Conservation (phyloP, 2,113 vertebrate species). For the Hylia prasina region DNA sequence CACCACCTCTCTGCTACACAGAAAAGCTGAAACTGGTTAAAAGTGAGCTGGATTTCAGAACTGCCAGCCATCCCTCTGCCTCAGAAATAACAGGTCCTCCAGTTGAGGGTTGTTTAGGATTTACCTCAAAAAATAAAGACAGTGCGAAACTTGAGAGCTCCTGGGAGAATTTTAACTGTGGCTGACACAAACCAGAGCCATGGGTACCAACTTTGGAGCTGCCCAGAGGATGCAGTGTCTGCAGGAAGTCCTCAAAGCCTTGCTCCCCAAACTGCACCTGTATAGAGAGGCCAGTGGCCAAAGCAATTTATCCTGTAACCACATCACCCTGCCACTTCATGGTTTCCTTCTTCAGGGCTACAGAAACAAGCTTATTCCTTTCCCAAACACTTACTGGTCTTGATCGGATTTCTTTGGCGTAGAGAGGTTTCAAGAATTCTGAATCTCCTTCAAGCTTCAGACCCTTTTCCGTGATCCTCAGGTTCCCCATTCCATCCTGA, state of each 20-base stretch:
- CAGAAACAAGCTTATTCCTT: not conserved
- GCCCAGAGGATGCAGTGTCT: not conserved
- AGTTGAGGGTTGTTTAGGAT: not conserved
- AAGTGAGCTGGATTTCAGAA: not conserved
- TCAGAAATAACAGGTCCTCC: not conserved
- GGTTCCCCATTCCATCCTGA: conserved; percentile 97
- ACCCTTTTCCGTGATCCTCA: conserved; percentile 97
- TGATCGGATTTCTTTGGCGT: conserved; percentile 99
- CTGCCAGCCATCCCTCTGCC: not conserved
- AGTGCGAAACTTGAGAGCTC: not conserved
- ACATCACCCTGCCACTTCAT: not conserved
- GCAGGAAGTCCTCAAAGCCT: not conserved
- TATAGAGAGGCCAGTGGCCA: not conserved
- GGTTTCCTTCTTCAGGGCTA: not conserved
- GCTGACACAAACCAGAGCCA: not conserved
- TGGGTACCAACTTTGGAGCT: not conserved
- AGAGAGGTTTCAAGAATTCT: conserved; percentile 97
- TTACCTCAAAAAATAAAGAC: not conserved
- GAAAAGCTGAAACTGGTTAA: not conserved
- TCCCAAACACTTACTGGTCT: conserved; percentile 84
- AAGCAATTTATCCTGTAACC: not conserved
- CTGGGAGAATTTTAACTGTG: not conserved
- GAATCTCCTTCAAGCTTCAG: conserved; percentile 96
- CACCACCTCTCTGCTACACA: not conserved
- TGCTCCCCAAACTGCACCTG: not conserved